These are phyloP conservation scores for Rhinolophus ferrumequinum DNA, from an alignment of 2,113 vertebrate species.

Conservation along the genomic window DNA sequence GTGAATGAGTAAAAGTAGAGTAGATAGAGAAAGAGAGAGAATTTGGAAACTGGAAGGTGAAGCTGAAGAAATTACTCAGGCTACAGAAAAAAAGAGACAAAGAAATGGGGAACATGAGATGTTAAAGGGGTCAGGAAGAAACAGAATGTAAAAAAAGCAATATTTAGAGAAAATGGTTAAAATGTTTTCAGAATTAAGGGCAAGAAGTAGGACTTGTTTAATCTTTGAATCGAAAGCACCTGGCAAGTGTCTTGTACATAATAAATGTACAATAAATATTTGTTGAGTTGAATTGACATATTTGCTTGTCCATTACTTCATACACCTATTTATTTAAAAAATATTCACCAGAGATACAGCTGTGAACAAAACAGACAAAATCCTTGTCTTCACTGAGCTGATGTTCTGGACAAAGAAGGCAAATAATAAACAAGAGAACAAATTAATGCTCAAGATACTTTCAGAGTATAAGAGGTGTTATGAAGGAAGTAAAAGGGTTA, in stretches of 20 bases:
- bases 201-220: neutral
- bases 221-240: neutral
- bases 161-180: neutral
- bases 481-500: neutral
- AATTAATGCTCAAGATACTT: conserved; percentile 7
- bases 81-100: neutral
- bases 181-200: neutral
- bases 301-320: neutral
- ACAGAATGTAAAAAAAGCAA: neutral
- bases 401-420: neutral
- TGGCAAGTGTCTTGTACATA: neutral
- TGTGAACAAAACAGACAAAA: neutral
- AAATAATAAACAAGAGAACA: conserved; percentile 6
- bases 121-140: neutral
- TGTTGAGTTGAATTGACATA: neutral
- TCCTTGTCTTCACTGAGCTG: neutral
- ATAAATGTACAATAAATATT: neutral
- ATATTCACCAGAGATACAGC: neutral
- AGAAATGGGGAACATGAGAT: neutral
- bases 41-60: neutral
- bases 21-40: neutral
- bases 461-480: neutral
- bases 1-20: neutral
- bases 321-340: neutral
- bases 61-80: neutral